Percentiles rank a stretch among this genome's conserved stretches.
Conservation (phyloP, 2,113 vertebrate genomes). For the Rostratula benghalensis region DNA sequence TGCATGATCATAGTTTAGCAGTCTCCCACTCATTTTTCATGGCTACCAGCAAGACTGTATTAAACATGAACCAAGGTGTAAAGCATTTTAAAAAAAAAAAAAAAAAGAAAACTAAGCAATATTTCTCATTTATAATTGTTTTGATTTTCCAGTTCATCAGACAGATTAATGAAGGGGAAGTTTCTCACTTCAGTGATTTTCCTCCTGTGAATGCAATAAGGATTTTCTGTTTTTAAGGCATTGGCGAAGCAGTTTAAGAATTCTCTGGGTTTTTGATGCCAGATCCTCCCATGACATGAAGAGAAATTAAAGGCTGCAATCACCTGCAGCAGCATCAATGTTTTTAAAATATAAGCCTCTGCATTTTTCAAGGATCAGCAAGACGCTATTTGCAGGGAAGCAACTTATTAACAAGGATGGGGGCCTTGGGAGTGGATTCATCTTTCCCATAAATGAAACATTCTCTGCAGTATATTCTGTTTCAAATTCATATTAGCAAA, state of each 20-base stretch:
- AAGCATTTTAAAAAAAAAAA: neutral
- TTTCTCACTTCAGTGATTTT: conserved; percentile 35
- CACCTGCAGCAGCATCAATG: conserved; percentile 60
- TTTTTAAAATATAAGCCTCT: conserved; percentile 66
- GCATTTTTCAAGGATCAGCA: conserved; percentile 61
- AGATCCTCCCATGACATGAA: conserved; percentile 57
- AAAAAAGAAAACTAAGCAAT: neutral
- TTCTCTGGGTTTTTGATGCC: conserved; percentile 54
- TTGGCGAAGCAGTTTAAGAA: conserved; percentile 48
- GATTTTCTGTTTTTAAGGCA: conserved; percentile 23
- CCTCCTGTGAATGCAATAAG: conserved; percentile 30
- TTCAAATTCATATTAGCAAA: conserved; percentile 39
- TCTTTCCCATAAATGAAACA: conserved; percentile 42
- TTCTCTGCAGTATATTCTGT: conserved; percentile 27
- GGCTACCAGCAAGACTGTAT: neutral
- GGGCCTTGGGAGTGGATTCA: conserved; percentile 19
- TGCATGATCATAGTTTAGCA: neutral
- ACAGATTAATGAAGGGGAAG: neutral
- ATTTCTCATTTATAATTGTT: neutral
- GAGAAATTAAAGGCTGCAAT: conserved; percentile 69
- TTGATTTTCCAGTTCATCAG: conserved; percentile 37
- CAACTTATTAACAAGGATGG: conserved; percentile 59
- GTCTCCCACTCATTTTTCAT: neutral
- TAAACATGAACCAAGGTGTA: neutral
- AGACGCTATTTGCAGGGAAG: conserved; percentile 54